A percentile compares a stretch with the other conserved stretches of the same genome.
phyloP scores from a whole-genome alignment of 2,888 invertebrate species.

The Balanococcus diminutus region DNA sequence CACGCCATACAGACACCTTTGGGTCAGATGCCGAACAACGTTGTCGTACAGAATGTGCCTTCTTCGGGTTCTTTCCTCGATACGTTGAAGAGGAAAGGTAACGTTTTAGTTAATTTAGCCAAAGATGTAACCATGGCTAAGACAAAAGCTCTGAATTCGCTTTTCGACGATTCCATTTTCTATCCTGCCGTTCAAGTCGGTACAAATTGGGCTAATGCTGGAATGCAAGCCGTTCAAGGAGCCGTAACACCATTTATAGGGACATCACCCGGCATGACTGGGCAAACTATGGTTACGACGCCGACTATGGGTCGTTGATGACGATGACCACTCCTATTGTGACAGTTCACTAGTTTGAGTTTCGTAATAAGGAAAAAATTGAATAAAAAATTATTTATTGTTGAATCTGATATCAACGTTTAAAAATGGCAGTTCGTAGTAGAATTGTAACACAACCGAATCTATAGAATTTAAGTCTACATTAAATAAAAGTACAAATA shows the following conservation, averaged over 20 bases:
- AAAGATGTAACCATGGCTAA: constrained; percentile 32
- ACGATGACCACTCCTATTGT: not conserved
- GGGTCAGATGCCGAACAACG: not conserved
- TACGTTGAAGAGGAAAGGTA: not conserved
- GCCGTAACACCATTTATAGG: not conserved
- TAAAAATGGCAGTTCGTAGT: constrained; percentile 5
- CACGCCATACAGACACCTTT: not conserved
- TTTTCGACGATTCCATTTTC: not conserved
- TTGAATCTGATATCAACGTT: not conserved
- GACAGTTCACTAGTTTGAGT: not conserved
- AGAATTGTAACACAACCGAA: not conserved
- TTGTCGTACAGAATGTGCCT: not conserved
- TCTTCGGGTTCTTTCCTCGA: not conserved
- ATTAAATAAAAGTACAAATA: not conserved
- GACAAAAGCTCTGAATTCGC: not conserved
- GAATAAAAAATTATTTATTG: not conserved
- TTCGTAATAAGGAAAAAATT: not conserved
- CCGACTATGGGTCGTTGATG: not conserved
- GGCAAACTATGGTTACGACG: not conserved
- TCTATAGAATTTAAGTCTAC: not conserved
- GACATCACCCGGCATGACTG: not conserved
- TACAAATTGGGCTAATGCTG: not conserved
- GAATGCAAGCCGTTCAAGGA: not conserved
- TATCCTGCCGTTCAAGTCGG: not conserved
- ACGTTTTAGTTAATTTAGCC: not conserved